Evolutionary conservation across 2,888 invertebrate species (phyloP).

Genomic region (Lamproptera curius): DNA sequence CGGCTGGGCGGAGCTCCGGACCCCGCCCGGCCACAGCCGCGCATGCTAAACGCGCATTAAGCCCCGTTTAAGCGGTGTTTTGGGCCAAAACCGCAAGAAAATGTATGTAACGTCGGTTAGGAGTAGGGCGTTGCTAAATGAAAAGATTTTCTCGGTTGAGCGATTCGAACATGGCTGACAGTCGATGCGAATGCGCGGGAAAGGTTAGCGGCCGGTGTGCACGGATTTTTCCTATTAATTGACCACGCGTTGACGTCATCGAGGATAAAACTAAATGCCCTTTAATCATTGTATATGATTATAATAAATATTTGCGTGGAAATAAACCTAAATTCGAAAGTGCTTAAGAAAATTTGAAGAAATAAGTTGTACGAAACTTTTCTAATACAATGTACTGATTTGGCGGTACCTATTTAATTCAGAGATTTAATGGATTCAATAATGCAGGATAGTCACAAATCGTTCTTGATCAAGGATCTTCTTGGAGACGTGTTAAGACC

Average conservation of each 20-base stretch:
- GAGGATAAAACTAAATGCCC: not conserved
- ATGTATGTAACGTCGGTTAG: conserved; percentile 70
- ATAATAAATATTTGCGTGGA: not conserved
- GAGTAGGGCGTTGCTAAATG: conserved; percentile 73
- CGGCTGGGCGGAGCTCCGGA: conserved; percentile 41
- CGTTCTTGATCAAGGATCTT: conserved; percentile 90
- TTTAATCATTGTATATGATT: not conserved
- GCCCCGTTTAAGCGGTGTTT: conserved; percentile 76
- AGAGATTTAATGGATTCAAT: conserved; percentile 41
- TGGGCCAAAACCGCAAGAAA: conserved; percentile 75
- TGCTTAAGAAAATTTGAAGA: conserved; percentile 10
- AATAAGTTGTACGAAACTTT: not conserved
- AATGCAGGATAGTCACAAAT: conserved; percentile 84
- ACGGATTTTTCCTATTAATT: conserved; percentile 16
- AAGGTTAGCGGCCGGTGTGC: conserved; percentile 46
- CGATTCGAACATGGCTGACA: conserved; percentile 68
- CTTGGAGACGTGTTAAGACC: conserved; percentile 84
- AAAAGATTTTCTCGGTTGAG: conserved; percentile 70
- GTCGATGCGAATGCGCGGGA: conserved; percentile 61
- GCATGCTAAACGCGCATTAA: conserved; percentile 75
- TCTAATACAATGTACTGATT: not conserved
- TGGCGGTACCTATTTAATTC: not conserved
- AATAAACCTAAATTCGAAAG: not conserved
- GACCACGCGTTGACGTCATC: conserved; percentile 22
- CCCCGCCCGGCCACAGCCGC: conserved; percentile 55